A percentile compares a stretch with the other conserved stretches of the same genome.
These are phyloP conservation scores for Cotesia typhae DNA, from an alignment of 1,140 invertebrate species.

Conservation along the genomic window DNA sequence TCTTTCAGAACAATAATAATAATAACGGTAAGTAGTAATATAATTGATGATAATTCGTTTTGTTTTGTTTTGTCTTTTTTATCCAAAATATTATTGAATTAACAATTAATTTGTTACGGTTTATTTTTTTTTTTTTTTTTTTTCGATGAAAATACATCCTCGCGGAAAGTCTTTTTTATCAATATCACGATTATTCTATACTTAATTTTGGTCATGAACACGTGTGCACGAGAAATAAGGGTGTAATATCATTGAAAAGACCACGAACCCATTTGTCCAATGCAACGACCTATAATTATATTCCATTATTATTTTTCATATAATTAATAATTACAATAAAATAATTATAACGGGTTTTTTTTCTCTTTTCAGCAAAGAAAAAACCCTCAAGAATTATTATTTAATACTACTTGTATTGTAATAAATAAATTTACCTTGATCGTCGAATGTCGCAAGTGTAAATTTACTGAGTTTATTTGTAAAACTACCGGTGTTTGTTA, in stretches of 20 bases:
- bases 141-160: conserved; percentile 42
- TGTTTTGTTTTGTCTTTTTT: background rate
- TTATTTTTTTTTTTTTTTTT: conserved; percentile 2
- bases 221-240: conserved; percentile 32
- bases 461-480: conserved; percentile 87
- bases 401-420: background rate
- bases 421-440: conserved; percentile 70
- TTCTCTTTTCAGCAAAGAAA: no score
- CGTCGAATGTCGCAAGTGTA: conserved; percentile 88
- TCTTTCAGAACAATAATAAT: conserved; percentile 29
- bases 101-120: conserved; percentile 26
- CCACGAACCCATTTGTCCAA: conserved; percentile 80
- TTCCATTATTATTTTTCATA: background rate
- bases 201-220: conserved; percentile 39
- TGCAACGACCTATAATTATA: conserved; percentile 69
- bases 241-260: conserved; percentile 66
- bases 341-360: background rate
- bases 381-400: no score
- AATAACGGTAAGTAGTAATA: conserved; percentile 17
- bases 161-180: conserved; percentile 40
- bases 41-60: background rate
- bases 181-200: conserved; percentile 42
- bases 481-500: conserved; percentile 66
- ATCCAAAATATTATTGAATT: conserved; percentile 31
- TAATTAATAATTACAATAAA: background rate